Conservation (phyloP, 1,140 invertebrate species). For the Portunus trituberculatus region DNA sequence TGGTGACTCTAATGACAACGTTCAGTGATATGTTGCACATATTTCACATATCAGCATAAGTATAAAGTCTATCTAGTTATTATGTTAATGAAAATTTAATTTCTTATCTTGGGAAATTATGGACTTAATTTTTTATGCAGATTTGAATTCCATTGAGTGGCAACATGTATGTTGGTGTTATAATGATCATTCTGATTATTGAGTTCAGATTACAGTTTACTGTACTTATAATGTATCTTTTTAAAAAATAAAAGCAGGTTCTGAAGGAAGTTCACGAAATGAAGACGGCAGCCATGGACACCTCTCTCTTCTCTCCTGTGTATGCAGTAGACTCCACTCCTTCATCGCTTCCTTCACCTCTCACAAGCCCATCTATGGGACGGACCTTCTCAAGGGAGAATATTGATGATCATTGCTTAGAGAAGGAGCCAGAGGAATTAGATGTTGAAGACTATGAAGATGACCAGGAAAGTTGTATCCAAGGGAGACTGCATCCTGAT, state of each 20-base stretch:
- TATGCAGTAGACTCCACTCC: constrained; percentile 62
- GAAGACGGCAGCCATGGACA: constrained; percentile 69
- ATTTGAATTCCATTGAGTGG: no score
- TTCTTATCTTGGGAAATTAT: no score
- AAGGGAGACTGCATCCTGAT: constrained; percentile 22
- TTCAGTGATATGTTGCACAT: no score
- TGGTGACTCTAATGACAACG: no score
- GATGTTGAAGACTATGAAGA: constrained; percentile 60
- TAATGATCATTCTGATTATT: no score
- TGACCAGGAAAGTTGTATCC: constrained; percentile 39
- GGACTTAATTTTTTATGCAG: no score
- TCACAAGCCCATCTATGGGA: constrained; percentile 12
- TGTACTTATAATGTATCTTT: no score
- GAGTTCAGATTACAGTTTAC: no score
- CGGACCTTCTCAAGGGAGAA: constrained; percentile 37
- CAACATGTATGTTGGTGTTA: no score
- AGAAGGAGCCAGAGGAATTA: constrained; percentile 66
- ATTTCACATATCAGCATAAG: no score
- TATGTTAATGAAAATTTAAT: no score
- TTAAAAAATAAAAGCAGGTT: constrained; percentile 30
- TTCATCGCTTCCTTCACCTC: constrained; percentile 52
- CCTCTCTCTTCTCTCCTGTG: constrained; percentile 70
- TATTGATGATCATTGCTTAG: constrained; percentile 51
- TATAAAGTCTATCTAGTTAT: no score
- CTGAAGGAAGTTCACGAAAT: constrained; percentile 69